Evolutionary conservation across 2,113 vertebrate species (phyloP).

Genomic region (Oostethus manadensis): DNA sequence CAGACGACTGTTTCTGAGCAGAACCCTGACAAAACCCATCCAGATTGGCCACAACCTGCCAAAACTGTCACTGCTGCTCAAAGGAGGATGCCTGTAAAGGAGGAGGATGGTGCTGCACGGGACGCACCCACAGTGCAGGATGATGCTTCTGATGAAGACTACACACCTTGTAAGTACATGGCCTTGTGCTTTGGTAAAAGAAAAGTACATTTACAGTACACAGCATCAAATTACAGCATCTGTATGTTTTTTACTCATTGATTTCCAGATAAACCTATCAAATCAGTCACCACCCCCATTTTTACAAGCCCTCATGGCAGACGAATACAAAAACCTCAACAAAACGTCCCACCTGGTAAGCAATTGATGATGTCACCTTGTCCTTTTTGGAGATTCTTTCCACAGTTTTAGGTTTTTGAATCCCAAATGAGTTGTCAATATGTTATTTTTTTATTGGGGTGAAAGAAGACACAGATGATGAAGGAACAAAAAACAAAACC

Average conservation of each 20-base stretch:
- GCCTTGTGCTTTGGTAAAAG: neutral
- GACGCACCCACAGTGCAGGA: conserved; percentile 55
- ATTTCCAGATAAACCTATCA: conserved; percentile 56
- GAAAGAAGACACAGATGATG: conserved; percentile 56
- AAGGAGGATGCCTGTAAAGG: conserved; percentile 29
- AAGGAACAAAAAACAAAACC: conserved; percentile 21
- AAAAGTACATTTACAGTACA: neutral
- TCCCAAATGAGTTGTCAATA: neutral
- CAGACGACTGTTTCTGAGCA: conserved; percentile 12
- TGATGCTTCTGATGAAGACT: conserved; percentile 64
- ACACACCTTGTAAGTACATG: conserved; percentile 61
- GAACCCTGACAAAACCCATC: conserved; percentile 4
- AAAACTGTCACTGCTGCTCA: conserved; percentile 27
- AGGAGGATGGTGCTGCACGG: conserved; percentile 29
- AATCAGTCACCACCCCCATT: conserved; percentile 38
- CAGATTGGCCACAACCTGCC: conserved; percentile 17
- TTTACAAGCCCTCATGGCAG: conserved; percentile 68
- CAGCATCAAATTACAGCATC: neutral
- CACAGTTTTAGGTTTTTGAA: neutral
- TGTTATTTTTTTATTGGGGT: neutral
- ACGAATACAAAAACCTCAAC: conserved; percentile 59
- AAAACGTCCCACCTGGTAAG: conserved; percentile 59
- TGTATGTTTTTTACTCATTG: neutral
- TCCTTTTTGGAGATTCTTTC: neutral
- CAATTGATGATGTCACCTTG: neutral